Evolutionary conservation across 2,888 invertebrate genomes (phyloP), one percentile per base, ranked within the genome.

Genomic region (Pristionchus maxplancki): DNA sequence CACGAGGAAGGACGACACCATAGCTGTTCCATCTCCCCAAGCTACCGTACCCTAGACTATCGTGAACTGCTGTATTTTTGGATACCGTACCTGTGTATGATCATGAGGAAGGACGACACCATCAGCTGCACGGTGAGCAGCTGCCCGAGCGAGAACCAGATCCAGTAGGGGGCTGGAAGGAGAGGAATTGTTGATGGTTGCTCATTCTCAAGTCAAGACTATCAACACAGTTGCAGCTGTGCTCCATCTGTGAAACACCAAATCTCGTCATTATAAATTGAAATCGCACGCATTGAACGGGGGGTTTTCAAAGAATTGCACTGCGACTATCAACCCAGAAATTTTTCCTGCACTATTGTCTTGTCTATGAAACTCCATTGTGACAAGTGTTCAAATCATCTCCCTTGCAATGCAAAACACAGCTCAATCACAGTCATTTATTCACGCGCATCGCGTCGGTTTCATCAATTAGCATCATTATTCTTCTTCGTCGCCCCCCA

Each of bases 141-240:
- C 74, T 92, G 90, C 44, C 92, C 92, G 34, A 89, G 88, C 24
- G 91, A 91, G 89, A 92, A 92, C 92, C 91, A 92, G 64, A 92
- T 91, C 92, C 92, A 92, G 84, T 91, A 92, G 1, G 92, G 91
- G 8, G 92, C 92, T 91, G 88, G 50, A 91, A 88, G 8, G 15
- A 24, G 3, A n/a, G 44, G 48, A 44, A 13, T n/a, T 78, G 9
- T 15, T 34, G 31, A 62, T 1, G n/a, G n/a, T n/a, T n/a, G n/a
- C n/a, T 62, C 11, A 62, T 5, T 62, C 58, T 58, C n/a, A n/a
- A n/a, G n/a, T n/a, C n/a, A n/a, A n/a, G n/a, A n/a, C n/a, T n/a
- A n/a, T n/a, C n/a, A n/a, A n/a, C n/a, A n/a, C n/a, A n/a, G n/a
- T n/a, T n/a, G n/a, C n/a, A n/a, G n/a, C n/a, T n/a, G n/a, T n/a